Evolutionary conservation across 2,888 invertebrate species (phyloP), one percentile per base, ranked within the genome.

Genomic region (Steinernema scapterisci): DNA sequence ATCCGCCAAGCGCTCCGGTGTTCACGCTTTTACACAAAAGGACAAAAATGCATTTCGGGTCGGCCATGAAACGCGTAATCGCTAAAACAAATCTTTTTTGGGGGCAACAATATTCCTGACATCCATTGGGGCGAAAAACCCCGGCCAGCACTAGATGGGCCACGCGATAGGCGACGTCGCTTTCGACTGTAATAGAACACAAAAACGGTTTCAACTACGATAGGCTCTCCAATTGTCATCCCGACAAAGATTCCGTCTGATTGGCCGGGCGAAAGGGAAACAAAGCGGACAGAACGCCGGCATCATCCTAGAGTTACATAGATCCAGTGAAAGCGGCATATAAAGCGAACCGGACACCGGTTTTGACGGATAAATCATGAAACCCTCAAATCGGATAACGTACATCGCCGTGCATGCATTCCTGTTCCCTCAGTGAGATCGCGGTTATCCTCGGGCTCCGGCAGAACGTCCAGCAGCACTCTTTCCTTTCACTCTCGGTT

Each of bases 361-460:
- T 25, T 27, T 11, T 63, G 27, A 38, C 27, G 63, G 63, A 27
- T 27, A 27, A 27, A 63, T 63, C 63, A 63, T 63, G 63, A 63
- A 63, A 63, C 63, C 63, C 63, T 16, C 63, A 63, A 63, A 63
- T 63, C 63, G 63, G 63, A 63, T 63, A 63, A 63, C 63, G 63
- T 25, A 63, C 31, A 63, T 63, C 63, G 63, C 63, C 27, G 23
- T 38, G 63, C 27, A 31, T 63, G 23, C 63, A 63, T 63, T 63
- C 63, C 63, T 27, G 63, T 63, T 63, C 63, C 31, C 63, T 25
- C 63, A 63, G 27, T 63, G 31, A 63, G 63, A 63, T 63, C 63
- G 63, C 63, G 63, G 31, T 63, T 25, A 63, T 63, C 63, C 63
- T 63, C 63, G 63, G 16, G 27, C 31, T 63, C 27, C 11, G 23